Evolutionary conservation across 2,797 vertebrate genomes (phyloP).

Genomic region (Sphenodon punctatus): DNA sequence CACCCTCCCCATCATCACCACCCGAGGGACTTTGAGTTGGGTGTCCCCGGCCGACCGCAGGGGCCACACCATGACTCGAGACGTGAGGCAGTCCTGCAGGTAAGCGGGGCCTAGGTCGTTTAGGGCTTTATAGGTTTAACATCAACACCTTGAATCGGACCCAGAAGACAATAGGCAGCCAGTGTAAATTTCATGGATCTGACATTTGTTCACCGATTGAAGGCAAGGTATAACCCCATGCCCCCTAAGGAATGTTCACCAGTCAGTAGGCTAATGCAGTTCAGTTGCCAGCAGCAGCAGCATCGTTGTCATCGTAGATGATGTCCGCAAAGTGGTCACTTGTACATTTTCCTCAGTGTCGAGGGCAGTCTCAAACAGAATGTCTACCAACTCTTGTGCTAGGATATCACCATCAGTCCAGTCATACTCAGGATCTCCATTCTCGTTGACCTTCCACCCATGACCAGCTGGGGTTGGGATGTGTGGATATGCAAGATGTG

Average conservation of each 20-base stretch:
- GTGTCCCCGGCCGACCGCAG: too few species aligned
- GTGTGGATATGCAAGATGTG: neutral
- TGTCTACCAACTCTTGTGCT: neutral
- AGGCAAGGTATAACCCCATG: too few species aligned
- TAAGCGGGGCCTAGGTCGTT: too few species aligned
- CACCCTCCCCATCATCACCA: too few species aligned
- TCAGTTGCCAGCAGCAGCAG: neutral
- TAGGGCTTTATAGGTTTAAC: too few species aligned
- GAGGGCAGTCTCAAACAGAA: neutral
- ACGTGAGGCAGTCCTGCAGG: too few species aligned
- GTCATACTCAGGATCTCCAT: neutral
- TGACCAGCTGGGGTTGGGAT: neutral
- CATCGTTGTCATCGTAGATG: neutral
- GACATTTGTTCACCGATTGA: too few species aligned
- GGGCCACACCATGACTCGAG: too few species aligned
- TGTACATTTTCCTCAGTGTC: neutral
- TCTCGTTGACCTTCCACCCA: neutral
- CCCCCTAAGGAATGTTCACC: neutral
- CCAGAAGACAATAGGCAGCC: too few species aligned
- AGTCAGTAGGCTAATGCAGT: neutral
- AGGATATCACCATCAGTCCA: neutral
- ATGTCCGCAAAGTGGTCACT: neutral
- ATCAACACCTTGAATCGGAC: too few species aligned
- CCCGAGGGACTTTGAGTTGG: too few species aligned
- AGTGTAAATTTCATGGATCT: too few species aligned